These are phyloP conservation scores for Aplidium turbinatum DNA, from an alignment of 23 tunicate species.

Conservation along the genomic window DNA sequence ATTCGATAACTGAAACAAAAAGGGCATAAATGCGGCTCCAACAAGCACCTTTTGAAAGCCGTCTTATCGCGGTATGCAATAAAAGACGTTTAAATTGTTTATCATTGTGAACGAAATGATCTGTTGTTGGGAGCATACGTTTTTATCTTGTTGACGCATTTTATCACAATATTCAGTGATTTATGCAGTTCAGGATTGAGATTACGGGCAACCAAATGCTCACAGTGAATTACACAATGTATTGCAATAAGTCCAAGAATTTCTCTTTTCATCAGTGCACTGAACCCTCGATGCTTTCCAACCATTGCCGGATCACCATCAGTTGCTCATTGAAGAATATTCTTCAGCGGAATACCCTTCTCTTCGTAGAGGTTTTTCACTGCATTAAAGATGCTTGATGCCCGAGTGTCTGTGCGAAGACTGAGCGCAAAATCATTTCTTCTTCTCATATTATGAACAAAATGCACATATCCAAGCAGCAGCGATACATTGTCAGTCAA, in stretches of 20 bases:
- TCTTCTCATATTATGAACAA: constrained; percentile 30
- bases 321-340: constrained; percentile 52
- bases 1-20: constrained; percentile 39
- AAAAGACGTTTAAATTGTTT: constrained; percentile 33
- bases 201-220: constrained; percentile 38
- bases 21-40: constrained; percentile 41
- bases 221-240: constrained; percentile 43
- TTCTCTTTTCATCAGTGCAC: constrained; percentile 16
- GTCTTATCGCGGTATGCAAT: constrained; percentile 36
- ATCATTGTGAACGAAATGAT: constrained; percentile 6
- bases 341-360: constrained; percentile 30
- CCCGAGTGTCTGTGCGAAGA: too few species aligned
- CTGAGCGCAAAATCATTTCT: constrained; percentile 48
- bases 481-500: constrained; percentile 22
- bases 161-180: constrained; percentile 41
- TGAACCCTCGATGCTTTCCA: constrained; percentile 43
- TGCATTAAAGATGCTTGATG: constrained; percentile 42
- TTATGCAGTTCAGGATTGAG: constrained; percentile 35
- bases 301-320: constrained; percentile 63
- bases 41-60: constrained; percentile 51
- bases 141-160: constrained; percentile 38
- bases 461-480: constrained; percentile 36
- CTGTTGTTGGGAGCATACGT: constrained; percentile 38
- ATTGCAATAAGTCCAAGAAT: constrained; percentile 19
- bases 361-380: constrained; percentile 25